Percentiles rank a stretch among this genome's conserved stretches.
phyloP scores from a whole-genome alignment of 2,888 invertebrate species.

The Entomobrya proxima region DNA sequence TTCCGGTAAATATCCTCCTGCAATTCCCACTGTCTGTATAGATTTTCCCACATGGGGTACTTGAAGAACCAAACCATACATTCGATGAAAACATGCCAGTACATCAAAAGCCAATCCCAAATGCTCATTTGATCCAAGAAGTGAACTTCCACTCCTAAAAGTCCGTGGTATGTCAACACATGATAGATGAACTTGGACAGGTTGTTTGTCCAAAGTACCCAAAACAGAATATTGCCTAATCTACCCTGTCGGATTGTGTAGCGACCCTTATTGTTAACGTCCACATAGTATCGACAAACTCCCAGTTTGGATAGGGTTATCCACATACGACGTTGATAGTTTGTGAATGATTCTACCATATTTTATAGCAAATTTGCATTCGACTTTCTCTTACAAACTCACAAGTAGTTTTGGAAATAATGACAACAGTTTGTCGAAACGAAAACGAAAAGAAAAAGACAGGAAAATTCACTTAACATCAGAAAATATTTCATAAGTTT shows the following conservation, averaged over 20 bases:
- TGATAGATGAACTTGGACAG: slow-evolving; percentile 38
- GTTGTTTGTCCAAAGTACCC: slow-evolving; percentile 42
- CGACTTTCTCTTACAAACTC: too few relatives aligned
- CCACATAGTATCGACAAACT: slow-evolving; percentile 23
- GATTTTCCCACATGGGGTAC: slow-evolving; percentile 43
- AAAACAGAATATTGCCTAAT: not conserved
- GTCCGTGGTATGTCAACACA: slow-evolving; percentile 17
- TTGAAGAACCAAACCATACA: slow-evolving; percentile 38
- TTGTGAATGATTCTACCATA: slow-evolving; percentile 42
- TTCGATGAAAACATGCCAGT: slow-evolving; percentile 39
- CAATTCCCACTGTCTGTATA: slow-evolving; percentile 47
- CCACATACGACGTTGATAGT: slow-evolving; percentile 51
- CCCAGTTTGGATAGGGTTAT: not conserved
- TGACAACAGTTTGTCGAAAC: too few relatives aligned
- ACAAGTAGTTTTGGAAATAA: too few relatives aligned
- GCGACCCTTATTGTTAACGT: not conserved
- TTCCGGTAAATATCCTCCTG: slow-evolving; percentile 40
- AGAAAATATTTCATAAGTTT: too few relatives aligned
- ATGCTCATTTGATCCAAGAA: slow-evolving; percentile 49
- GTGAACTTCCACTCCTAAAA: slow-evolving; percentile 23
- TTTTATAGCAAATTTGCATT: not conserved
- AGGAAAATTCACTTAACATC: too few relatives aligned
- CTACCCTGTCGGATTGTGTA: not conserved
- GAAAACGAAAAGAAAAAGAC: too few relatives aligned
- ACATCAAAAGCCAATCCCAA: slow-evolving; percentile 52